Base-by-base conservation (phyloP, 2,113 vertebrate species). In the Gopherus flavomarginatus region DNA sequence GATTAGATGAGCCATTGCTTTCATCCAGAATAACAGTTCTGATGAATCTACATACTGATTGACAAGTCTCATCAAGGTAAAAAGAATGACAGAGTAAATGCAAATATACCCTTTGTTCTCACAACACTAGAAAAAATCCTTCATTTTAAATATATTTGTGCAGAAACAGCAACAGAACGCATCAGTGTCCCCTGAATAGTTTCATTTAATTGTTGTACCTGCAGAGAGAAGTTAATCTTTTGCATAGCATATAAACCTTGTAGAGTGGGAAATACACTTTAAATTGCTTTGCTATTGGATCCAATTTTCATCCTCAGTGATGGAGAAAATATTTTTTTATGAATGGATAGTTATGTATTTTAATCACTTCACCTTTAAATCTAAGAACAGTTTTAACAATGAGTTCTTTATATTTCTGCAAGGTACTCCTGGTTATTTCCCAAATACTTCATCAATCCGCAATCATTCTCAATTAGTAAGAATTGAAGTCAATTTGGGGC, bases 261-360 rank as follows among this genome's bases (percentile, higher is more conserved):
- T 54, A 83, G 91, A 94, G 65, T 87, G 38, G 75, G 88, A 93
- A 95, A 96, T 91, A 90, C 3, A 3, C 90, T 96, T 91, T 69
- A 96, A 97, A 97, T 96, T 94, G 57, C 90, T 88, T 96, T 96
- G 86, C 95, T 91, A 42, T 94, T 94, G 92, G 95, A 97, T 95
- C 93, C 87, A 95, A 95, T 97, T 96, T 97, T 94, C 93, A 86
- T 96, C 50, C 94, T 95, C 90, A 93, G 83, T 97, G 96, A 96
- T 95, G 89, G 90, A 92, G 95, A 96, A 97, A 95, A 95, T 95
- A 82, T 82, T 96, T 95, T 95, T 91, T 97, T 87, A 83, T 94
- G 88, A 96, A 75, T 94, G 95, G n/a, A n/a, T 91, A 57, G 54
- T 92, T 89, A 65, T 88, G 47, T 96, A 88, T 94, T 93, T 96